A percentile compares a stretch with the other conserved stretches of the same genome.
Evolutionary conservation across 2,113 vertebrate genomes (phyloP).

Genomic region (Mesembrinibis cayennensis): DNA sequence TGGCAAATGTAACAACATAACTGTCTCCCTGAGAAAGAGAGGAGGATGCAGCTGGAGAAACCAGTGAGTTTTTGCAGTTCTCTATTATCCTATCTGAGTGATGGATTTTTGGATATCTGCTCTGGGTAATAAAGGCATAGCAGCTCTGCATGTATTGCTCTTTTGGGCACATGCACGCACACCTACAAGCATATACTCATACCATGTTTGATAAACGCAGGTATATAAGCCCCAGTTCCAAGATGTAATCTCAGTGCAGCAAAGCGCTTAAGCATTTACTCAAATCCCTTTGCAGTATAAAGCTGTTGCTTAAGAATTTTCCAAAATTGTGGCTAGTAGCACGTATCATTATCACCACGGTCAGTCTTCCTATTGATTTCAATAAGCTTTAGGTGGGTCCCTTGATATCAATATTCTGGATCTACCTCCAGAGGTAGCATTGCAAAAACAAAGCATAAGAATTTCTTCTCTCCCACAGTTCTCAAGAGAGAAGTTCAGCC

Average conservation of each 20-base stretch:
- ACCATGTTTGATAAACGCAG: background rate
- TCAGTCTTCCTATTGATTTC: constrained; percentile 44
- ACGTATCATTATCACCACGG: background rate
- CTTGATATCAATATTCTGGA: background rate
- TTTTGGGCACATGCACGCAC: background rate
- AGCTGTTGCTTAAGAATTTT: constrained; percentile 2
- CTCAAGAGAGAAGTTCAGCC: constrained; percentile 9
- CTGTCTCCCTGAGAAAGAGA: background rate
- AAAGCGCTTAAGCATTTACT: background rate
- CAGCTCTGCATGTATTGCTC: background rate
- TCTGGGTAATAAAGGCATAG: background rate
- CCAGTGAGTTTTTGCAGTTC: background rate
- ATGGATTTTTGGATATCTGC: background rate
- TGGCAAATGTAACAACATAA: background rate
- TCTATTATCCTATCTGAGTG: background rate
- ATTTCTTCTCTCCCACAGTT: background rate
- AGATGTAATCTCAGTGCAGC: background rate
- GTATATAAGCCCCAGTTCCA: background rate
- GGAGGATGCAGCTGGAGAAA: background rate
- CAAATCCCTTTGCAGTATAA: background rate
- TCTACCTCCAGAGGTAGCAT: background rate
- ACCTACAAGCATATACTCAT: background rate
- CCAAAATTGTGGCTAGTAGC: background rate
- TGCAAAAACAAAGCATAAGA: background rate
- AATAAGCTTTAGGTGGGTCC: background rate